Conservation (phyloP, 2,113 vertebrate genomes). For the Phalacrocorax pelagicus region DNA sequence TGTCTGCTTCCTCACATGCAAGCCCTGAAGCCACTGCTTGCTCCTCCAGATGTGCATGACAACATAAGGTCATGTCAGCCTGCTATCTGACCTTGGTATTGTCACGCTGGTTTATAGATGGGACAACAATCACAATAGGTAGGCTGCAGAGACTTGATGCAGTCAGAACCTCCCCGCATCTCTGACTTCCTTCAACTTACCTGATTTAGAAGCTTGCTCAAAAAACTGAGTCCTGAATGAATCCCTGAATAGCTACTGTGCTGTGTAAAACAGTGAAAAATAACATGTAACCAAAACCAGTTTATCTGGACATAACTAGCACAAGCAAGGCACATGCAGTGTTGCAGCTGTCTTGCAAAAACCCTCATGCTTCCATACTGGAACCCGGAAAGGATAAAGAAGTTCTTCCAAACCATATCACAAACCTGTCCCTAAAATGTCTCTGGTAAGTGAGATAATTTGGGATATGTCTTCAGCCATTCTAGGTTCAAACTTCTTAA, state of each 20-base stretch:
- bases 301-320: not conserved
- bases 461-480: not conserved
- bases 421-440: not conserved
- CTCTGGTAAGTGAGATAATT: not conserved
- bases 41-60: not conserved
- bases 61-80: not conserved
- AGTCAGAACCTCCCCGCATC: not conserved
- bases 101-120: not conserved
- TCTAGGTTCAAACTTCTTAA: not conserved
- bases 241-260: not conserved
- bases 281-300: not conserved
- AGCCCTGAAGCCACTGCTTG: not conserved
- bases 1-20: not conserved
- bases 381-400: not conserved
- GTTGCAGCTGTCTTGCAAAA: not conserved
- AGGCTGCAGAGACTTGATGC: not conserved
- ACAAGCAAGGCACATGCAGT: not conserved
- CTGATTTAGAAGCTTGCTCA: not conserved
- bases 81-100: not conserved
- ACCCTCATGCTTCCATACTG: fast-evolving
- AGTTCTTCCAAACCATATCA: not conserved
- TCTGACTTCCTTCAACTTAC: not conserved
- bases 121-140: not conserved
- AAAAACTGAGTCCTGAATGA: not conserved
- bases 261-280: not conserved